Conservation (phyloP, 92 coral and sea anemone species). For the Actinernus sp. region DNA sequence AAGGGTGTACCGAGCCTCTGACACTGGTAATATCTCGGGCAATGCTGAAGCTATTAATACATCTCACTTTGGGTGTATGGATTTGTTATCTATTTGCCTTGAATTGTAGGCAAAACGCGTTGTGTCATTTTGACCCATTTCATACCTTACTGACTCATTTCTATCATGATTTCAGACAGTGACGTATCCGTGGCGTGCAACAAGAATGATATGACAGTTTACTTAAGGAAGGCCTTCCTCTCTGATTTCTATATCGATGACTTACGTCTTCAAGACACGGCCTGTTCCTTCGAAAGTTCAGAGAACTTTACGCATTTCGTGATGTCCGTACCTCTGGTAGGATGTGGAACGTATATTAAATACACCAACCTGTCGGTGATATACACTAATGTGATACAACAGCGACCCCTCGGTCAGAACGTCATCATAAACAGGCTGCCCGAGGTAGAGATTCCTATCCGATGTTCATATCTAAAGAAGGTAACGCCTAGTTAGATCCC, state of each 20-base stretch:
- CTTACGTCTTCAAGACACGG: conserved; percentile 25
- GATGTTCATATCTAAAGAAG: conserved; percentile 35
- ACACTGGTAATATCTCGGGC: too few species aligned
- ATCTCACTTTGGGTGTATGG: too few species aligned
- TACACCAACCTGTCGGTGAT: conserved; percentile 17
- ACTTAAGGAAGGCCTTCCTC: conserved; percentile 16
- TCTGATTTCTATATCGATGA: conserved; percentile 43
- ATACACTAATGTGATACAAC: conserved; percentile 25
- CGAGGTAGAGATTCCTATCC: conserved; percentile 27
- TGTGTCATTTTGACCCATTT: too few species aligned
- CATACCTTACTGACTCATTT: too few species aligned
- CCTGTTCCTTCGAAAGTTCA: conserved; percentile 3
- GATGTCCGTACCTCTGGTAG: conserved; percentile 18
- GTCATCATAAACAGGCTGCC: conserved; percentile 38
- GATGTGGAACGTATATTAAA: conserved; percentile 27
- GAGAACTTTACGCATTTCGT: conserved; percentile 29
- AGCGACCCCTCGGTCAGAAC: conserved; percentile 19
- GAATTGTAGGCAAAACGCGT: too few species aligned
- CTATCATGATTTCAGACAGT: too few species aligned
- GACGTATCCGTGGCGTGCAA: conserved; percentile 15
- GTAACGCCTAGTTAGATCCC: too few species aligned
- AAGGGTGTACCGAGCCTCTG: too few species aligned
- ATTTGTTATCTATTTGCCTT: too few species aligned
- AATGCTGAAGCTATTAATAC: too few species aligned
- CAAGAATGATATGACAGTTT: conserved; percentile 23